phyloP scores from a whole-genome alignment of 2,888 invertebrate species.

The Eristalis arbustorum region DNA sequence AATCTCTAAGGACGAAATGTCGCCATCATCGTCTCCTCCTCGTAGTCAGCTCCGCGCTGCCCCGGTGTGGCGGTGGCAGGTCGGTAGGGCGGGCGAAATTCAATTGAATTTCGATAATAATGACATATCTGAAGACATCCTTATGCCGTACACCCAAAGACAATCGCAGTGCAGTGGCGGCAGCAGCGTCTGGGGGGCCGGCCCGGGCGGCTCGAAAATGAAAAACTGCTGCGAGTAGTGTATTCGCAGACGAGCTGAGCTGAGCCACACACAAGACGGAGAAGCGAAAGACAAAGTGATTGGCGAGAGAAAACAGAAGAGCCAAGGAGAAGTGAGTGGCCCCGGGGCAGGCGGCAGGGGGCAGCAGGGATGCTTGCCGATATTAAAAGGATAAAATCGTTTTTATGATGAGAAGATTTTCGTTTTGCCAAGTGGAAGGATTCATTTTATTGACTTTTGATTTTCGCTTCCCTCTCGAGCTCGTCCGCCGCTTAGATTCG shows the following conservation, averaged over 20 bases:
- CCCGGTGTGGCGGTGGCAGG: background rate
- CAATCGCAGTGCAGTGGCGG: conserved; percentile 63
- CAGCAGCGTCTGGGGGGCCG: background rate
- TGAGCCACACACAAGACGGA: too few relatives aligned
- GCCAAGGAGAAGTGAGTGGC: conserved; percentile 4
- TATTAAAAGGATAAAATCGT: conserved; percentile 65
- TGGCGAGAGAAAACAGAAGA: conserved; percentile 42
- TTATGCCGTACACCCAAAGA: conserved; percentile 67
- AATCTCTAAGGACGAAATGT: conserved; percentile 66
- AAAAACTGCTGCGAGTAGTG: conserved; percentile 47
- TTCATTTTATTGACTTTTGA: conserved; percentile 68
- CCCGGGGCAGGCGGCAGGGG: background rate
- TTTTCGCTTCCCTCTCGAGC: conserved; percentile 54
- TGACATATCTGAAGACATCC: conserved; percentile 71
- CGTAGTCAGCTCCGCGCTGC: conserved; percentile 47
- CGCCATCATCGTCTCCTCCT: conserved; percentile 58
- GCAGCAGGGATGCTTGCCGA: background rate
- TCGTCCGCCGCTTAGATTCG: background rate
- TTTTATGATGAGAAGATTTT: conserved; percentile 69
- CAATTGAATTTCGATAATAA: conserved; percentile 71
- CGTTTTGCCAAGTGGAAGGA: conserved; percentile 63
- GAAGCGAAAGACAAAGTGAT: conserved; percentile 39
- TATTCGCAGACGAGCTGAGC: background rate
- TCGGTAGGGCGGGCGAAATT: conserved; percentile 21
- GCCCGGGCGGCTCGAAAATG: conserved; percentile 35